phyloP scores from a whole-genome alignment of 2,113 vertebrate genomes.

The Podarcis muralis region DNA sequence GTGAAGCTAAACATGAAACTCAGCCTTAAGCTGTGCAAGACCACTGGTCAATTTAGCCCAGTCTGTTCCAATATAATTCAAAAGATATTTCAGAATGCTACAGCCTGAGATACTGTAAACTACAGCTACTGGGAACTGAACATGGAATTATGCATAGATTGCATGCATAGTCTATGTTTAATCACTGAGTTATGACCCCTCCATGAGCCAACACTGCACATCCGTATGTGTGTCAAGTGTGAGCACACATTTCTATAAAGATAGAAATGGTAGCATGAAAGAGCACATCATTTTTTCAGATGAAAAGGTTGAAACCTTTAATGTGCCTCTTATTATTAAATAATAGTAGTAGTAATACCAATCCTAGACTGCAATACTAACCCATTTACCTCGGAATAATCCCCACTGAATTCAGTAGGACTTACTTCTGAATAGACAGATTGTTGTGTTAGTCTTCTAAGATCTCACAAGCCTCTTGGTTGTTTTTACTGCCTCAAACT shows the following conservation, averaged over 20 bases:
- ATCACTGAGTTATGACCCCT: background rate
- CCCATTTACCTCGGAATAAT: background rate
- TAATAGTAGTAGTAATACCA: background rate
- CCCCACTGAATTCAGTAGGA: background rate
- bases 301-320: background rate
- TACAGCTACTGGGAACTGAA: background rate
- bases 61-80: background rate
- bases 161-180: background rate
- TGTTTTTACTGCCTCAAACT: too few species aligned
- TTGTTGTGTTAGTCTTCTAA: background rate
- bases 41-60: background rate
- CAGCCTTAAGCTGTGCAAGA: background rate
- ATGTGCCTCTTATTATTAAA: background rate
- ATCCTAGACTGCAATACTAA: background rate
- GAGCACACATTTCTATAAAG: background rate
- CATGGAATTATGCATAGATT: too few species aligned
- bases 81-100: background rate
- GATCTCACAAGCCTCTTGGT: too few species aligned
- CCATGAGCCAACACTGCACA: background rate
- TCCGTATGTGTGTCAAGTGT: background rate
- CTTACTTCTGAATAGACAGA: background rate
- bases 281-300: background rate
- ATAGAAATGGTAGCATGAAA: background rate
- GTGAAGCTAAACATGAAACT: background rate
- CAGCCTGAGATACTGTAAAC: background rate